Base-by-base conservation (phyloP, 92 coral and sea anemone species). In the Nematostella vectensis region DNA sequence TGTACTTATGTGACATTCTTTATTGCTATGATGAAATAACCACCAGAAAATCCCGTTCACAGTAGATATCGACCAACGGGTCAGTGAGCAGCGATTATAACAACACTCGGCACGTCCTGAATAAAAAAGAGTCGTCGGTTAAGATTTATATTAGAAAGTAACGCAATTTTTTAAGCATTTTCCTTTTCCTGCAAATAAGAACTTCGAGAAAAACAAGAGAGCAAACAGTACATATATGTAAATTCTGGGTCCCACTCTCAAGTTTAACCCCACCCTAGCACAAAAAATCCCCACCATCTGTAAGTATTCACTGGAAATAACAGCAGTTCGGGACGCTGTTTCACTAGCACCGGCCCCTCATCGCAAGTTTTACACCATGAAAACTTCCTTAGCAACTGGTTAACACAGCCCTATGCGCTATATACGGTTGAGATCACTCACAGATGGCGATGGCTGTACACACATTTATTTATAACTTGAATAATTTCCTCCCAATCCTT, bases 171-270 rank as follows among this genome's bases (percentile, higher is more conserved):
- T n/a, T n/a, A n/a, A n/a, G n/a, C n/a, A n/a, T n/a, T n/a, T n/a
- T n/a, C n/a, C n/a, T n/a, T n/a, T 33, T 33, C 40, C 40, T 33
- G 40, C 15, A 6, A 33, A 15, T 11, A 22, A 9, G 23, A 9
- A 9, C 18, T 45, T 45, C 9, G 4, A 45, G 18, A 45, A 45
- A 45, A 22, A 9, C 51, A 4, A 17, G 51, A 10, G 21, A 19
- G 51, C 51, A 45, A 45, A 45, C 51, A 45, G 51, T 6, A 17
- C 9, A 22, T 9, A 6, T 45, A 45, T 45, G 51, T 19, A 45
- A 45, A 45, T 45, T 11, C 23, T 45, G 12, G 18, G 51, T 45
- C 51, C 51, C 51, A 45, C 51, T 45, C 9, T 9, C 51, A 9
- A 9, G 4, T 9, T 4, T 10, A 45, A 45, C 51, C 51, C 51